Conservation (phyloP, 2,888 invertebrate species). For the Zaprionus bogoriensis region DNA sequence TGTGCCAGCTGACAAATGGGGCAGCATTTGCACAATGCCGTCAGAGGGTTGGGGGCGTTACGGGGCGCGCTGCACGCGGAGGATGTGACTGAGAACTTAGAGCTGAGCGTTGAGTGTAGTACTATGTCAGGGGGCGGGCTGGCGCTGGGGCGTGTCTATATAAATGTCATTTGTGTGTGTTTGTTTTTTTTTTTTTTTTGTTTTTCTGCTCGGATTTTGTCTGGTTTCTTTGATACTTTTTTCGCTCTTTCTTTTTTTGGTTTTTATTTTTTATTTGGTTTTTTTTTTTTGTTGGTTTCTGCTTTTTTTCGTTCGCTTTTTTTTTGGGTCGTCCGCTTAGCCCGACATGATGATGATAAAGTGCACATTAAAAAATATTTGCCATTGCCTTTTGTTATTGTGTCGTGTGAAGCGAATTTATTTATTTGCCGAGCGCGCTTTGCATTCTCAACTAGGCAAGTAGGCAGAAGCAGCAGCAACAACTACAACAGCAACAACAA, state of each 20-base stretch:
- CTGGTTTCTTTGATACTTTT: constrained; percentile 32
- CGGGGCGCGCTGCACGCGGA: not conserved
- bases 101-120: constrained; percentile 17
- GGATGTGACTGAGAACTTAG: constrained; percentile 16
- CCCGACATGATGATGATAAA: constrained; percentile 61
- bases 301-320: not conserved
- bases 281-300: constrained; percentile 1
- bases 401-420: constrained; percentile 40
- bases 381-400: constrained; percentile 47
- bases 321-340: constrained; percentile 48
- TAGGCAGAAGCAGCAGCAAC: not conserved
- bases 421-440: constrained; percentile 53
- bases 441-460: constrained; percentile 44
- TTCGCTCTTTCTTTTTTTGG: not conserved
- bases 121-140: constrained; percentile 11
- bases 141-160: constrained; percentile 66
- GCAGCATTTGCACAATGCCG: constrained; percentile 78
- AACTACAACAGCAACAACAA: not conserved
- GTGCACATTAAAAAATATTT: constrained; percentile 72
- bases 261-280: not conserved
- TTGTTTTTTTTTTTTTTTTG: constrained; percentile 27
- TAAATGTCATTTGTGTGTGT: constrained; percentile 72
- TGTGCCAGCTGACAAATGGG: constrained; percentile 82
- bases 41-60: not conserved
- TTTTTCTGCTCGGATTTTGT: constrained; percentile 20